Evolutionary conservation across 2,888 invertebrate species (phyloP), one percentile per base, ranked within the genome.

Genomic region (Dolichopus griseipennis): DNA sequence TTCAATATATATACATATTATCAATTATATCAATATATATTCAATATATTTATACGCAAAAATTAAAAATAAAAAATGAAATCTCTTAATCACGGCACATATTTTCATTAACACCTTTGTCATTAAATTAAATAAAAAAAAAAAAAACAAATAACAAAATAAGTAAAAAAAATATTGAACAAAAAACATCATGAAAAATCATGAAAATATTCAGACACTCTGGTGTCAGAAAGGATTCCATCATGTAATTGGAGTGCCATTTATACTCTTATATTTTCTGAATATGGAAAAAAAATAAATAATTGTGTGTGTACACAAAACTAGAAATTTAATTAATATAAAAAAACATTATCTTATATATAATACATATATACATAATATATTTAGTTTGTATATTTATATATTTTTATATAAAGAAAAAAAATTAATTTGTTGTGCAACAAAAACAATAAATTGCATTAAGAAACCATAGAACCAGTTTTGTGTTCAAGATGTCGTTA

Each of bases 1-100:
- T 52, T 52, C 52, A 3, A 1, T 52, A 6, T 41, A n/a, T 41
- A 6, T 41, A 12, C 8, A 6, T 41, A 15, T 15, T 15, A 41
- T 41, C 3, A 41, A 41, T 41, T 41, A 41, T 41, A 41, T 41
- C 41, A 41, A 41, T 41, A 41, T n/a, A 9, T 37, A 10, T 37
- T 10, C 37, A 37, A 37, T 10, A 37, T 10, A n/a, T n/a, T n/a
- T n/a, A 37, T 10, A 37, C 37, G 12, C 4, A 8, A 37, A 37
- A 34, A 34, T 34, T 7, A 34, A 34, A 34, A 52, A 9, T 18
- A 52, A 52, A 37, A 52, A 52, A n/a, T 18, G 52, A 52, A 52
- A 52, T 52, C 52, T 52, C 52, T 52, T 52, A 52, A 52, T 52
- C 52, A 52, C 52, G 52, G 52, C 52, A 52, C 52, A 52, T 52